Base-by-base conservation (phyloP, 1,140 invertebrate genomes). In the Andricus grossulariae region DNA sequence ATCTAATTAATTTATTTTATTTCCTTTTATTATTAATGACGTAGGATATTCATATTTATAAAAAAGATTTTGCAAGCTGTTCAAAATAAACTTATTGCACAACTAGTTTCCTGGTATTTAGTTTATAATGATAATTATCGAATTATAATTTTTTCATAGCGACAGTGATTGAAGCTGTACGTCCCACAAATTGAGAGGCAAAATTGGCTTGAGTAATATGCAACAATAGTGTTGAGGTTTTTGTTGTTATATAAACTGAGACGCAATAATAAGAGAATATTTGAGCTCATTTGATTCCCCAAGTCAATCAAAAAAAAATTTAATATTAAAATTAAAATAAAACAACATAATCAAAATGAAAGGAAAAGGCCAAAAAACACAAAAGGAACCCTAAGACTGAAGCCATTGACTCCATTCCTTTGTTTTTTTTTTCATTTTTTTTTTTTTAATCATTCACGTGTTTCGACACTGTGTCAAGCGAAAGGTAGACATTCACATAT, bases 401-500 rank as follows among this genome's bases (percentile, higher is more conserved):
- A 11, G 39, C 10, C 39, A 45, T 8, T 10, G 39, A 45, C 39
- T 32, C 39, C 32, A 45, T 66, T 32, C 32, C 16, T 45, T 66
- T 39, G 32, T 66, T 15, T 66, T 66, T 66, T 66, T 25, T 66
- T 45, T 66, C 32, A 15, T 3, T 39, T 10, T 66, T 32, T 55
- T 6, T n/a, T 11, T 60, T 60, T 60, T 60, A 13, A 21, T 16
- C 16, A 16, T 21, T 16, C 57, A 66, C 57, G 57, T 66, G 57
- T 66, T 66, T 66, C 60, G 60, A 25, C 60, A 66, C 60, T 39
- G 32, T 66, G 60, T 66, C 60, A 25, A 57, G 77, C 66, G 77
- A 81, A 81, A 81, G 77, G 77, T 74, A 50, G 74, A 77, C 81
- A 82, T 70, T 76, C 66, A 80, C 79, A 50, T 72, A 45, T 81